A percentile compares a stretch with the other conserved stretches of the same genome.
Evolutionary conservation across 1,140 invertebrate species (phyloP).

Genomic region (Andrena cerasifolii): DNA sequence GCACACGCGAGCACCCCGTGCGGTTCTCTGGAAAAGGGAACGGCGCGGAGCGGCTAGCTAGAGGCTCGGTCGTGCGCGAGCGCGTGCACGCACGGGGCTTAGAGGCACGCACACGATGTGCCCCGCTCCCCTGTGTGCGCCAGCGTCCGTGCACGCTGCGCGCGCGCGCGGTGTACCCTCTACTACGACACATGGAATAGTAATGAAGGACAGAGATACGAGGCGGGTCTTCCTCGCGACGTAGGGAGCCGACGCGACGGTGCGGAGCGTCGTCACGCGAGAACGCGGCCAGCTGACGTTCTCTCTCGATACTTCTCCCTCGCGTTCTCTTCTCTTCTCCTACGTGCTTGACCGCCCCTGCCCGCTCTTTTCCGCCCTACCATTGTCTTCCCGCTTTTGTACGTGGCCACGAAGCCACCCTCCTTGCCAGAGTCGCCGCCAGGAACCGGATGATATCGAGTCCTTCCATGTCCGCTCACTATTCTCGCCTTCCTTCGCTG

Average conservation of each 20-base stretch:
- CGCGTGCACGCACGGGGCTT: slow-evolving; percentile 45
- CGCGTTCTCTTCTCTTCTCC: slow-evolving; percentile 38
- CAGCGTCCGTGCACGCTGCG: slow-evolving; percentile 28
- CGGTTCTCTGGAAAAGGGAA: slow-evolving; percentile 19
- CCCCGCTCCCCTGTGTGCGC: slow-evolving; percentile 33
- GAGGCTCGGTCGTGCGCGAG: slow-evolving; percentile 54
- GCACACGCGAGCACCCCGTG: slow-evolving; percentile 48
- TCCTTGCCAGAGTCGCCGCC: slow-evolving; percentile 2
- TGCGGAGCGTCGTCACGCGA: slow-evolving; percentile 75
- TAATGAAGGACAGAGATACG: slow-evolving; percentile 76
- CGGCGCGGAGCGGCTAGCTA: slow-evolving; percentile 10
- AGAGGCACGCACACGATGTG: slow-evolving; percentile 57
- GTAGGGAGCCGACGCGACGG: slow-evolving; percentile 54
- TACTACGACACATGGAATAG: slow-evolving; percentile 70
- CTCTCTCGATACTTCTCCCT: slow-evolving; percentile 58
- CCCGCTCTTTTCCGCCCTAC: slow-evolving; percentile 21
- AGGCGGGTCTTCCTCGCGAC: slow-evolving; percentile 67
- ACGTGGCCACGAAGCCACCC: slow-evolving; percentile 36
- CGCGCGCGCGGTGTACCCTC: slow-evolving; percentile 30
- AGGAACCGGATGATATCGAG: neutral
- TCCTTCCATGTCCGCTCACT: neutral
- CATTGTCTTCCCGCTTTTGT: slow-evolving; percentile 53
- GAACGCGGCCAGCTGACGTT: slow-evolving; percentile 75
- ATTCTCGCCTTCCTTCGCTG: neutral
- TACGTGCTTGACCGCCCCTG: slow-evolving; percentile 15